phyloP scores from a whole-genome alignment of 2,113 vertebrate genomes.

The Ammodytes dubius region DNA sequence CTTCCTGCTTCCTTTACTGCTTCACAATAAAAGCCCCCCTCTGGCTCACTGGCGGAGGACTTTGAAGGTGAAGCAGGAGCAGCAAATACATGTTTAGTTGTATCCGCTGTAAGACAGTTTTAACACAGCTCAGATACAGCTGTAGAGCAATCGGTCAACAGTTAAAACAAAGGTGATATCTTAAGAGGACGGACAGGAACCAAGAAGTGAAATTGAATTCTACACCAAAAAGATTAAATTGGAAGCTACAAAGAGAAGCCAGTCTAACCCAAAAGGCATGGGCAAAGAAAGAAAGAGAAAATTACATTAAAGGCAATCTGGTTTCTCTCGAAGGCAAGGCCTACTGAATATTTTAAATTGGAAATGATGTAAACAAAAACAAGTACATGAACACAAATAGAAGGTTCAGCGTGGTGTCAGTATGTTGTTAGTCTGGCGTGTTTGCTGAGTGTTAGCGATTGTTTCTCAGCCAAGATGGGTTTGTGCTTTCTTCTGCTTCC shows the following conservation, averaged over 20 bases:
- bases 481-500: constrained; percentile 22
- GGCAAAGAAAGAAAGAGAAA: too few species aligned
- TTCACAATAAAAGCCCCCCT: neutral
- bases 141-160: neutral
- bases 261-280: too few species aligned
- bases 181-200: neutral
- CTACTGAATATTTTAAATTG: too few species aligned
- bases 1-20: too few species aligned
- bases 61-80: neutral
- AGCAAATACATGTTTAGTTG: neutral
- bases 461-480: neutral
- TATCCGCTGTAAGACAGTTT: neutral
- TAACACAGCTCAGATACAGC: neutral
- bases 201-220: neutral
- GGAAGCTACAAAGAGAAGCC: neutral
- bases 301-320: too few species aligned
- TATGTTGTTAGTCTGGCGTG: constrained; percentile 16
- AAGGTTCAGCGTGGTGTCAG: constrained; percentile 32
- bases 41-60: neutral
- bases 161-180: neutral
- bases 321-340: too few species aligned
- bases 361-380: neutral
- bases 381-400: neutral
- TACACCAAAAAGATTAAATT: neutral
- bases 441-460: neutral